A percentile compares a stretch with the other conserved stretches of the same genome.
phyloP scores from a whole-genome alignment of 2,113 vertebrate genomes.

The Nanger granti region DNA sequence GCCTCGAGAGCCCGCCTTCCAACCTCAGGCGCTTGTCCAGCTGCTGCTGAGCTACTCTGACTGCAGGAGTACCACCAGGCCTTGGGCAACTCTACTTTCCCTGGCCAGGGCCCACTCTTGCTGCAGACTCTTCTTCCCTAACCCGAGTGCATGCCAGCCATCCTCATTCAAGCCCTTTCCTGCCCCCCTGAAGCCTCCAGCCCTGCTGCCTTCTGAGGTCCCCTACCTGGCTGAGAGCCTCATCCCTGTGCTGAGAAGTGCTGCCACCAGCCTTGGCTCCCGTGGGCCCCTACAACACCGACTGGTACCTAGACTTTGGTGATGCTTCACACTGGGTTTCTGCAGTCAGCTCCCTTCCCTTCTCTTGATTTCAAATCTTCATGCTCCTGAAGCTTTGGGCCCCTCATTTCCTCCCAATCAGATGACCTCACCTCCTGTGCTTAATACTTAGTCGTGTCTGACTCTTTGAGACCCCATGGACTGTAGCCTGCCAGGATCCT shows the following conservation, averaged over 20 bases:
- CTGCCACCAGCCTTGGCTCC: not conserved
- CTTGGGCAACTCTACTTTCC: accelerated
- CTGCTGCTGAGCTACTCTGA: not conserved
- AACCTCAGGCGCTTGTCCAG: not conserved
- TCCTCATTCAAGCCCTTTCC: not conserved
- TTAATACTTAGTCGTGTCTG: not conserved
- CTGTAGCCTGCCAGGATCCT: not conserved
- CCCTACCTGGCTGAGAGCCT: not conserved
- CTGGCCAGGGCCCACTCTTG: not conserved
- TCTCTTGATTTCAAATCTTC: not conserved
- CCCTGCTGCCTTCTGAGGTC: not conserved
- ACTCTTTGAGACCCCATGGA: not conserved
- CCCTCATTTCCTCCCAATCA: not conserved
- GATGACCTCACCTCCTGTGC: not conserved
- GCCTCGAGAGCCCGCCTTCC: not conserved
- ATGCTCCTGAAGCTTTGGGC: not conserved
- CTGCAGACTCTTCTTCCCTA: not conserved
- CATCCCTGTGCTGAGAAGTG: not conserved
- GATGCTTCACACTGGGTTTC: not conserved
- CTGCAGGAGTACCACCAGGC: not conserved
- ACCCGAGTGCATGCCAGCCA: no score
- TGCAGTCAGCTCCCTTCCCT: no score
- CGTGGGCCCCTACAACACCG: not conserved
- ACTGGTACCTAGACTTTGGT: not conserved
- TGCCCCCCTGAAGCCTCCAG: accelerated